Conservation (phyloP, 2,113 vertebrate genomes). For the Ornithorhynchus anatinus region DNA sequence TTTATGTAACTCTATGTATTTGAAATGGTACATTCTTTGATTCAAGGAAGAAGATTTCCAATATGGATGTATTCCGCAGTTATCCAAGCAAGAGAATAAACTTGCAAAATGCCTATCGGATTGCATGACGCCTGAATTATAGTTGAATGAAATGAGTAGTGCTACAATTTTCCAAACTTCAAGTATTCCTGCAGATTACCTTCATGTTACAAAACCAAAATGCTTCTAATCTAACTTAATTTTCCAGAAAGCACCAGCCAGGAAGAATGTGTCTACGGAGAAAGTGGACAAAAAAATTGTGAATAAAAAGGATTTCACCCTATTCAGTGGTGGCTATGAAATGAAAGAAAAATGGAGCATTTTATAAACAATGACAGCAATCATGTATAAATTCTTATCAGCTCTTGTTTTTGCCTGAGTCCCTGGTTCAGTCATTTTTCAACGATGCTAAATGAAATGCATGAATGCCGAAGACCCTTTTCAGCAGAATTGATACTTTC, state of each 20-base stretch:
- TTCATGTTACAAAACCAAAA: background rate
- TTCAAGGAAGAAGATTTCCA: background rate
- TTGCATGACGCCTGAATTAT: no score
- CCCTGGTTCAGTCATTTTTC: constrained; percentile 6
- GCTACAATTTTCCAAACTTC: background rate
- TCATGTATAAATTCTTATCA: background rate
- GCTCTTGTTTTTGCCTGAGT: constrained; percentile 1
- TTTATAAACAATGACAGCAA: constrained; percentile 11
- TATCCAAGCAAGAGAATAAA: background rate
- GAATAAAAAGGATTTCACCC: constrained; percentile 13
- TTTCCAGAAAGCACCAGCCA: background rate
- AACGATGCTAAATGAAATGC: constrained; percentile 21
- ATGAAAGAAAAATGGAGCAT: constrained; percentile 19
- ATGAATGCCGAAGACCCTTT: background rate
- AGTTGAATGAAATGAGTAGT: background rate
- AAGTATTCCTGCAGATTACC: background rate
- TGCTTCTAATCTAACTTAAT: background rate
- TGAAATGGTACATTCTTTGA: background rate
- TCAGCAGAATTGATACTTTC: constrained; percentile 32
- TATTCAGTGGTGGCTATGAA: background rate
- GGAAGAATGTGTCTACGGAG: background rate
- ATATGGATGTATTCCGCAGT: background rate
- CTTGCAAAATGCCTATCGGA: background rate
- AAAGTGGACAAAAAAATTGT: background rate
- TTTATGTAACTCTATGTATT: no score